Base-by-base conservation (phyloP, 2,888 invertebrate species). In the Phengaris alcon region DNA sequence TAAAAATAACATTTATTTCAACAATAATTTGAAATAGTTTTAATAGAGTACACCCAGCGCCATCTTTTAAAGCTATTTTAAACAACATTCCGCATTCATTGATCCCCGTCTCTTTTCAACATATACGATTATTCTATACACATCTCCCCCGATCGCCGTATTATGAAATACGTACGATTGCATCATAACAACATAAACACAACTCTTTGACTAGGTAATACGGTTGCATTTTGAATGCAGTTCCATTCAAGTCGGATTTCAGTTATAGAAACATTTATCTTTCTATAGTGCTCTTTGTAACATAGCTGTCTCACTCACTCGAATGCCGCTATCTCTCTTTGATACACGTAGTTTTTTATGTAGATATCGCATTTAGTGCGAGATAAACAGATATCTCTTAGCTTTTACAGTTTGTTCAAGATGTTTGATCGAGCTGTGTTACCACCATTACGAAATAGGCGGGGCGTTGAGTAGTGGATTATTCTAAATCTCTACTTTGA, bases 391-490 rank as follows among this genome's bases (percentile, higher is more conserved):
- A 89, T 89, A 87, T 91, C 83, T 86, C 88, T 85, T 85, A 84
- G 87, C 86, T 83, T 86, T 88, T 86, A 87, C 86, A 87, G 83
- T 85, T 85, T 82, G 81, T 84, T 83, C 85, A 84, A 85, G 86
- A 86, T 86, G 84, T 82, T 64, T 83, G 81, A 83, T 82, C 81
- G 83, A 81, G 80, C 82, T 83, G 83, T 82, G 83, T 82, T 89
- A 90, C 91, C 89, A 90, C 93, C 93, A 93, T 93, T 85, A 90
- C 90, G 91, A 84, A 93, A 93, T 84, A 91, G 93, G 93, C 91
- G 93, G 89, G 87, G 93, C 90, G 80, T 84, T 81, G 75, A 59
- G 68, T 44, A 77, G 69, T 74, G 52, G 52, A 70, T 74, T 74
- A 68, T 55, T 68, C 64, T 77, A 68, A 59, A 73, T 68, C 76